Evolutionary conservation across 92 coral and sea anemone genomes (phyloP).

Genomic region (Porites divaricata): DNA sequence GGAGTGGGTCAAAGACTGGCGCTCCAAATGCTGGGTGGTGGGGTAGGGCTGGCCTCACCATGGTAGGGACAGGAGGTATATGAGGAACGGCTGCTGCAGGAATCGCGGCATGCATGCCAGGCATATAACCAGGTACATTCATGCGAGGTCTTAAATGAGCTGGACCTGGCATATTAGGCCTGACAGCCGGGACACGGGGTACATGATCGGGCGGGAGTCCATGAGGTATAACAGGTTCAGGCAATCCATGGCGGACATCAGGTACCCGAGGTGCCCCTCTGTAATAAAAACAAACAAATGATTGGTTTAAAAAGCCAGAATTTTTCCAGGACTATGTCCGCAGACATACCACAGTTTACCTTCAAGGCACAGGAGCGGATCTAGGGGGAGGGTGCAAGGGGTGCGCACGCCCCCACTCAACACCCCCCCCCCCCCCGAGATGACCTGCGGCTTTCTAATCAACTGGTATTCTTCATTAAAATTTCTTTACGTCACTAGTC

Average conservation of each 20-base stretch:
- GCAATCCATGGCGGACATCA: constrained; percentile 36
- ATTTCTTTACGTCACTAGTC: too few species aligned
- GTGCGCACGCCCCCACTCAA: too few species aligned
- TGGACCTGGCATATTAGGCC: constrained; percentile 50
- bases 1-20: constrained; percentile 49
- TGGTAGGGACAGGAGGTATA: constrained; percentile 45
- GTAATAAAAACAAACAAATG: neutral
- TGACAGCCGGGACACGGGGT: constrained; percentile 72
- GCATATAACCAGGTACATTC: constrained; percentile 50
- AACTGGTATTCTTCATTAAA: too few species aligned
- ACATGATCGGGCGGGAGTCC: constrained; percentile 76
- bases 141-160: constrained; percentile 42
- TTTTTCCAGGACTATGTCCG: too few species aligned
- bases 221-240: constrained; percentile 59
- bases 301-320: neutral
- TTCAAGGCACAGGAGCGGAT: too few species aligned
- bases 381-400: too few species aligned
- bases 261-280: constrained; percentile 58
- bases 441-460: too few species aligned
- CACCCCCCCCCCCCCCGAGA: too few species aligned
- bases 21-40: constrained; percentile 55
- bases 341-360: too few species aligned
- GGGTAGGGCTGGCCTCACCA: constrained; percentile 51
- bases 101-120: constrained; percentile 45
- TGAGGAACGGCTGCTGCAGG: constrained; percentile 49